These are phyloP conservation scores for Tubiluchus corallicola DNA, from an alignment of 2,888 invertebrate species.

Conservation along the genomic window DNA sequence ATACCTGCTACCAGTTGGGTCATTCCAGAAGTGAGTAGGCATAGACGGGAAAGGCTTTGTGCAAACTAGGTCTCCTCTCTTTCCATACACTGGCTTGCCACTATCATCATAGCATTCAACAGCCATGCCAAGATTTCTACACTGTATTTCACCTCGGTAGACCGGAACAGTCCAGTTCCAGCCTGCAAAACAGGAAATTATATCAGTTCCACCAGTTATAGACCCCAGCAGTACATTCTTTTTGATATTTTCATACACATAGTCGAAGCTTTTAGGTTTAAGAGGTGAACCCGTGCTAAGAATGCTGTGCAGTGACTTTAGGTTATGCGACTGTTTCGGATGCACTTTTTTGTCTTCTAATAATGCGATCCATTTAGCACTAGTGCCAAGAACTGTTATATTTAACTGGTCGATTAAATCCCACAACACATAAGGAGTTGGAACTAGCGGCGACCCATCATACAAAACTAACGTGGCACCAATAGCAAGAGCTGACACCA, in stretches of 20 bases:
- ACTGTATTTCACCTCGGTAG: constrained; percentile 37
- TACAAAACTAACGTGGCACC: constrained; percentile 35
- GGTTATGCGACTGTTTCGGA: constrained; percentile 30
- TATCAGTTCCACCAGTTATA: constrained; percentile 38
- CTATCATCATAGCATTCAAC: constrained; percentile 32
- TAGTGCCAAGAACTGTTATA: constrained; percentile 36
- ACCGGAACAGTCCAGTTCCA: constrained; percentile 34
- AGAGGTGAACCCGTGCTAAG: constrained; percentile 36
- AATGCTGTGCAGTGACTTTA: constrained; percentile 32
- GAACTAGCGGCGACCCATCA: constrained; percentile 37
- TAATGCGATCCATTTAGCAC: constrained; percentile 36
- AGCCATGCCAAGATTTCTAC: constrained; percentile 34
- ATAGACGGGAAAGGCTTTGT: constrained; percentile 37
- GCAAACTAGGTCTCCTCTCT: constrained; percentile 37
- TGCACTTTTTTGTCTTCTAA: constrained; percentile 31
- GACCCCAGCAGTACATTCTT: constrained; percentile 32
- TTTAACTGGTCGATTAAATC: constrained; percentile 32
- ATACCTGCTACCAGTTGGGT: constrained; percentile 30
- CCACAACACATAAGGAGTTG: constrained; percentile 32
- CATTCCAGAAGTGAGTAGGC: constrained; percentile 37
- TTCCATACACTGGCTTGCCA: constrained; percentile 31
- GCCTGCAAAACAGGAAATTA: constrained; percentile 39
- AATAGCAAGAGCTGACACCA: constrained; percentile 31
- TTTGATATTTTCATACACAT: constrained; percentile 36
- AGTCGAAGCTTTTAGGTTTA: constrained; percentile 34